Evolutionary conservation across 1,140 invertebrate genomes (phyloP), one percentile per base, ranked within the genome.

Genomic region (Grapholita molesta): DNA sequence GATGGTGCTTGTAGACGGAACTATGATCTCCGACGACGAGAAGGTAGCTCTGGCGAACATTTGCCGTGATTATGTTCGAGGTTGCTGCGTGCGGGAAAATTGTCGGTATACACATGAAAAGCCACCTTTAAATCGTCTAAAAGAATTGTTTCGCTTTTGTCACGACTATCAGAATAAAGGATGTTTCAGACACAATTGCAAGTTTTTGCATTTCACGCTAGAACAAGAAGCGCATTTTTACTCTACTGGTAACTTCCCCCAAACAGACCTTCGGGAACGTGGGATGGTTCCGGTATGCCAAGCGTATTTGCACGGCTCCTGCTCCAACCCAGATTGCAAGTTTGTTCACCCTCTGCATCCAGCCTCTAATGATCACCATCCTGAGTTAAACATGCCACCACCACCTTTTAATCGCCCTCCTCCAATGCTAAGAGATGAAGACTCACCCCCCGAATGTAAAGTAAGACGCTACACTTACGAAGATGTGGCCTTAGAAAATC

Each of bases 161-260:
- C 89, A 91, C 67, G 89, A 91, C 69, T 91, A 76, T 73, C 89
- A 91, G 79, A 91, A 91, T 68, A 91, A 90, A 78, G 88, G 89
- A 2, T 91, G 89, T 69, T 89, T 82, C 57, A 82, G 89, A 80
- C 68, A 66, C 12, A 90, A 85, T 68, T 91, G 89, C 67, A 91
- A 90, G 65, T 91, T 91, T 73, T 70, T 88, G 23, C 89, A 91
- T 68, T 80, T 79, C 66, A 76, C 79, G 5, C 67, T 81, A 53
- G 85, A 90, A 77, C 83, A 88, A 12, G 84, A 91, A 68, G 85
- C 88, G n/a, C 78, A 79, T 55, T 91, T 91, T 72, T 88, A 83
- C 70, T 68, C 66, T 3, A 85, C 83, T 24, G 89, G 88, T 28
- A 70, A 78, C 33, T 84, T 89, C 71, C 89, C 88, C 23, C 79